Evolutionary conservation across 2,888 invertebrate genomes (phyloP).

Genomic region (Dryococelus australis): DNA sequence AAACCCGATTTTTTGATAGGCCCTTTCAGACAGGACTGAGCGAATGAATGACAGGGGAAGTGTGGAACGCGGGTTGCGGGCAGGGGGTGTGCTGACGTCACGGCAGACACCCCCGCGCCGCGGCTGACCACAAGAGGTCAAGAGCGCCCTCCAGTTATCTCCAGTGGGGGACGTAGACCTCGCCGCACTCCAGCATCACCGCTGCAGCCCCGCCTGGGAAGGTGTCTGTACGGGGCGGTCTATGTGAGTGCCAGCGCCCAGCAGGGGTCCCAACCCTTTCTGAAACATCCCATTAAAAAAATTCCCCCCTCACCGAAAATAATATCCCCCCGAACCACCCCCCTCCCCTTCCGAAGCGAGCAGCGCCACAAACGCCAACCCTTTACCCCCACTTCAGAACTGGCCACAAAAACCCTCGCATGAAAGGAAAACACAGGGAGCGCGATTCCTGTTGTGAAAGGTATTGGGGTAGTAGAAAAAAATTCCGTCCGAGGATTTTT

Average conservation of each 20-base stretch:
- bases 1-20: no score
- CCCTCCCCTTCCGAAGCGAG: not conserved
- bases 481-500: not conserved
- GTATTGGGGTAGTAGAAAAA: not conserved
- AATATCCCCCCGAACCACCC: not conserved
- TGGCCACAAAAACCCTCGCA: slow-evolving; percentile 16
- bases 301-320: not conserved
- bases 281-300: not conserved
- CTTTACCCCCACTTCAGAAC: slow-evolving; percentile 16
- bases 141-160: not conserved
- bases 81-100: not conserved
- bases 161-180: not conserved
- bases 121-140: not conserved
- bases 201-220: not conserved
- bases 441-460: not conserved
- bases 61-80: not conserved
- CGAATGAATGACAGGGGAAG: not conserved
- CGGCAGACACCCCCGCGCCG: no score
- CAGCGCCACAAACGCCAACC: slow-evolving; percentile 3
- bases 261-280: slow-evolving; percentile 1
- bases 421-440: slow-evolving; percentile 6
- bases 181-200: not conserved
- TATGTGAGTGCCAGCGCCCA: not conserved
- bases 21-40: not conserved
- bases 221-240: not conserved